A percentile compares a stretch with the other conserved stretches of the same genome.
These are phyloP conservation scores for Fissipunctia ypsillon DNA, from an alignment of 2,888 invertebrate genomes.

Conservation along the genomic window DNA sequence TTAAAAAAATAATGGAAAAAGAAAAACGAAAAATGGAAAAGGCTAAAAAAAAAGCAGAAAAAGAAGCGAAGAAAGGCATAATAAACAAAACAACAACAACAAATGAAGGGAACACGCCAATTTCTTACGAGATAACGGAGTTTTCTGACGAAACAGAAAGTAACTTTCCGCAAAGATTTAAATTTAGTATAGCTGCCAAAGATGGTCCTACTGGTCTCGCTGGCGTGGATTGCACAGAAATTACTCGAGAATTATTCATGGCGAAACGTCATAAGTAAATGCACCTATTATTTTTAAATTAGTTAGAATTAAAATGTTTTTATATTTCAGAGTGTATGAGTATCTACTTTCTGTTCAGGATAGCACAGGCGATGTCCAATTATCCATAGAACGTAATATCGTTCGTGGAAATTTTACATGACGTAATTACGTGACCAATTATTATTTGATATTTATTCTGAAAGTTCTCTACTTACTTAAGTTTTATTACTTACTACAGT, in stretches of 20 bases:
- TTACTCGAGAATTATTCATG: background rate
- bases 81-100: background rate
- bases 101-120: background rate
- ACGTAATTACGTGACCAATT: too few species aligned
- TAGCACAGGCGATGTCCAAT: background rate
- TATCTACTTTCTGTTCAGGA: constrained; percentile 6
- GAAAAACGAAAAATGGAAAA: background rate
- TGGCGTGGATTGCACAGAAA: background rate
- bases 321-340: background rate
- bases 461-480: background rate
- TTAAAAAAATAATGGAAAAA: background rate
- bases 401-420: background rate
- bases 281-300: background rate
- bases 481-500: background rate
- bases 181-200: constrained; percentile 18
- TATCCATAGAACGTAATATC: background rate
- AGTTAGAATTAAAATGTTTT: background rate
- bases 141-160: background rate
- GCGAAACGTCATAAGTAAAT: background rate
- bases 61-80: constrained; percentile 7
- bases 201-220: background rate
- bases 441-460: background rate
- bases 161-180: constrained; percentile 9
- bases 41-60: constrained; percentile 10
- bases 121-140: background rate